Conservation (phyloP, 1,140 invertebrate genomes). For the Drosophila navojoa region DNA sequence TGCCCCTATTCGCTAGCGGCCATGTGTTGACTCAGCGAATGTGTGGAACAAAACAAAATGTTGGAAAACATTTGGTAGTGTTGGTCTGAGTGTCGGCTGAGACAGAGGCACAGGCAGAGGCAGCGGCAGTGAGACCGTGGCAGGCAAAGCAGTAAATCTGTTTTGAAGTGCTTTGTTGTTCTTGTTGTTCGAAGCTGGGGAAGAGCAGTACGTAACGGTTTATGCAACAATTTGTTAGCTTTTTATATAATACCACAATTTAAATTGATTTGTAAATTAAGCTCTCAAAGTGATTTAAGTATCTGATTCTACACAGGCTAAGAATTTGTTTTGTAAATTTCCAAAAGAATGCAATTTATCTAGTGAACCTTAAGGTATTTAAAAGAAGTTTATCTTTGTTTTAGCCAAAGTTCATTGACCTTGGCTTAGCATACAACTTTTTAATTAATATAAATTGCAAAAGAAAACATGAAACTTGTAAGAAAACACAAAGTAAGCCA, state of each 20-base stretch:
- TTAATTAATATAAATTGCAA: constrained; percentile 67
- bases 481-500: constrained; percentile 11
- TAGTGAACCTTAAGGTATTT: constrained; percentile 9
- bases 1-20: constrained; percentile 18
- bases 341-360: not conserved
- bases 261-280: constrained; percentile 41
- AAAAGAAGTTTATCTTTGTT: too few relatives aligned
- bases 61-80: constrained; percentile 51
- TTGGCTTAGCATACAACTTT: constrained; percentile 50
- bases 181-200: not conserved
- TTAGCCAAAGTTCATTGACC: constrained; percentile 55
- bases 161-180: constrained; percentile 13
- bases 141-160: constrained; percentile 22
- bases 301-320: too few relatives aligned
- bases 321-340: too few relatives aligned
- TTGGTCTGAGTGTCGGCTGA: constrained; percentile 1
- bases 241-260: constrained; percentile 67
- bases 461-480: constrained; percentile 15
- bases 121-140: not conserved
- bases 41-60: constrained; percentile 73
- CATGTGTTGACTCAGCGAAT: constrained; percentile 64
- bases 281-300: not conserved
- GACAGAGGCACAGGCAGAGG: not conserved
- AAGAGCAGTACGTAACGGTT: constrained; percentile 54
- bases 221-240: constrained; percentile 65